phyloP scores from a whole-genome alignment of 2,888 invertebrate genomes.

The Meiosimyza platycephala region DNA sequence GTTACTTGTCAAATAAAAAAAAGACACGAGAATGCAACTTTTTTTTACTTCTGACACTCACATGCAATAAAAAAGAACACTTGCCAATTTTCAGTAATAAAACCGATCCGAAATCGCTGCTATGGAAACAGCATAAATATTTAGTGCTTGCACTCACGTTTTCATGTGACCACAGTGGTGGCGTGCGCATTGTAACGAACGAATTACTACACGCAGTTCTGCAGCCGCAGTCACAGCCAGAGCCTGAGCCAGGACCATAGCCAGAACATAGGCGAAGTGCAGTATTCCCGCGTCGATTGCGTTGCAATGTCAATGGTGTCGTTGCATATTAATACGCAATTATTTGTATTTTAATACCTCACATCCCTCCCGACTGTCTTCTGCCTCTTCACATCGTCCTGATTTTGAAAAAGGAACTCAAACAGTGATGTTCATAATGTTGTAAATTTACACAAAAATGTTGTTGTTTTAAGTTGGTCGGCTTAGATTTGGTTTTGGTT shows the following conservation, averaged over 20 bases:
- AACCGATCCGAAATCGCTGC: no score
- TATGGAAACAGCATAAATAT: conserved; percentile 4
- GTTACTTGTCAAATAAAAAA: conserved; percentile 6
- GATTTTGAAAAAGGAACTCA: background rate
- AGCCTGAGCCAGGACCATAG: no score
- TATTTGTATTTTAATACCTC: conserved; percentile 43
- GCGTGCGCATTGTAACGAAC: background rate
- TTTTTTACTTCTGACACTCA: background rate
- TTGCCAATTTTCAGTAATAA: background rate
- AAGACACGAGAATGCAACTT: background rate
- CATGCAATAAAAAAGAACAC: background rate
- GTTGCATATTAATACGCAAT: conserved; percentile 47
- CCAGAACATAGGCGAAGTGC: no score
- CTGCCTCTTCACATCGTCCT: background rate
- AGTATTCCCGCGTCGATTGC: no score
- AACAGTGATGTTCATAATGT: background rate
- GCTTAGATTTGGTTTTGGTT: conserved; percentile 19
- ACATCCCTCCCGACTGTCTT: background rate
- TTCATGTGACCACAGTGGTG: background rate
- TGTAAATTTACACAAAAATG: background rate
- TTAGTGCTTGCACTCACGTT: background rate
- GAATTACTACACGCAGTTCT: background rate
- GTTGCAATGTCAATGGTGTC: conserved; percentile 34
- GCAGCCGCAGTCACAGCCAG: no score
- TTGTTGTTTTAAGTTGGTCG: background rate